Percentiles rank a stretch among this genome's conserved stretches.
Conservation (phyloP, 2,888 invertebrate species). For the Cryptocephalus primarius region DNA sequence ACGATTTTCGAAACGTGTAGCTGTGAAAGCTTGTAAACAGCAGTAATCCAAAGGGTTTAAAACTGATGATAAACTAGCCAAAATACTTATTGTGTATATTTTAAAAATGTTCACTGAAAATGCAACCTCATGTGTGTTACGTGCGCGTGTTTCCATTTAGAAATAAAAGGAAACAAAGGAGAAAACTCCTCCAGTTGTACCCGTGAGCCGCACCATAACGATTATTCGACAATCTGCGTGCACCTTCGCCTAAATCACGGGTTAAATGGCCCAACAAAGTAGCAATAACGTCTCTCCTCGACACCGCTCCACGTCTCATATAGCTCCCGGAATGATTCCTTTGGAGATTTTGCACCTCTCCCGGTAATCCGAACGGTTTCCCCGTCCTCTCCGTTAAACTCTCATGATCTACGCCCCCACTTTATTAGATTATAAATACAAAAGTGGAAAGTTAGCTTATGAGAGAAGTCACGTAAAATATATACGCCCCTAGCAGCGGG, state of each 20-base stretch:
- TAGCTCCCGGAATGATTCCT: constrained; percentile 11
- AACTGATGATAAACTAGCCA: no score
- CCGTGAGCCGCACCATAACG: background rate
- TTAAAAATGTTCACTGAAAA: no score
- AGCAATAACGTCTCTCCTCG: constrained; percentile 15
- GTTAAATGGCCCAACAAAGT: constrained; percentile 18
- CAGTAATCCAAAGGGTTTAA: no score
- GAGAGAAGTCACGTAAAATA: constrained; percentile 7
- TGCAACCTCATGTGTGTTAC: no score
- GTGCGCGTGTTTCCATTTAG: no score
- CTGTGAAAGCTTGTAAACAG: no score
- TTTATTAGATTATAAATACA: constrained; percentile 29
- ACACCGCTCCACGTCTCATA: constrained; percentile 15
- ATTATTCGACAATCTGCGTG: constrained; percentile 4
- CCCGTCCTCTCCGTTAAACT: constrained; percentile 3
- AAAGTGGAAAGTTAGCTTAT: constrained; percentile 21
- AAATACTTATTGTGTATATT: no score
- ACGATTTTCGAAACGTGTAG: no score
- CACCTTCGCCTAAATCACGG: constrained; percentile 16
- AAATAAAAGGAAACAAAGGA: no score
- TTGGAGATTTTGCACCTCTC: constrained; percentile 9
- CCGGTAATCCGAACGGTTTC: constrained; percentile 12
- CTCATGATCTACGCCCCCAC: constrained; percentile 23
- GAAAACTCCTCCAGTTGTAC: no score
- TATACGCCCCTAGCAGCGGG: background rate